A percentile compares a stretch with the other conserved stretches of the same genome.
Evolutionary conservation across 2,888 invertebrate genomes (phyloP).

Genomic region (Lucinisca nassula): DNA sequence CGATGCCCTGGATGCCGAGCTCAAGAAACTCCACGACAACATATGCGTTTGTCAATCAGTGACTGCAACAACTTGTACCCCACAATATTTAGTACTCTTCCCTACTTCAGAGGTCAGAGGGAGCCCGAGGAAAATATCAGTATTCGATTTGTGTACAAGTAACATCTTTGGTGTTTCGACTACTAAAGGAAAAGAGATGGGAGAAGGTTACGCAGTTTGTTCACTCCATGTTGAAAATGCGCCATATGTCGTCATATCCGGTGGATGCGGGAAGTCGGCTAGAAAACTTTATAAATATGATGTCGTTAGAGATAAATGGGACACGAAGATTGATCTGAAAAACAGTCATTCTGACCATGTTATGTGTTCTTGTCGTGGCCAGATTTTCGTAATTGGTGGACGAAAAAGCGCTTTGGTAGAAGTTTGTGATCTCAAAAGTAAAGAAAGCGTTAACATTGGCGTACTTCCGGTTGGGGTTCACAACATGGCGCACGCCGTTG

Average conservation of each 20-base stretch:
- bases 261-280: conserved; percentile 34
- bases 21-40: background rate
- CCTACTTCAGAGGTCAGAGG: background rate
- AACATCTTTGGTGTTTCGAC: background rate
- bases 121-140: background rate
- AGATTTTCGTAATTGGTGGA: conserved; percentile 45
- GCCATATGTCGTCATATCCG: conserved; percentile 51
- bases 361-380: conserved; percentile 13
- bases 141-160: background rate
- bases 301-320: conserved; percentile 52
- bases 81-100: background rate
- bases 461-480: conserved; percentile 31
- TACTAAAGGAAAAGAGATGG: background rate
- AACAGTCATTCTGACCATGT: conserved; percentile 18
- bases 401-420: conserved; percentile 18
- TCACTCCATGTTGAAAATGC: background rate
- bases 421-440: conserved; percentile 20
- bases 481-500: background rate
- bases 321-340: conserved; percentile 3
- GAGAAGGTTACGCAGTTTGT: background rate
- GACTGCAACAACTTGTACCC: background rate
- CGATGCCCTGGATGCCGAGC: background rate
- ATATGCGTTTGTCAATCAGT: background rate
- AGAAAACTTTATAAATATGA: conserved; percentile 27
- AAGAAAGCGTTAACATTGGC: conserved; percentile 8